These are phyloP conservation scores for Hydropotes inermis DNA, from an alignment of 2,113 vertebrate species.

Conservation along the genomic window DNA sequence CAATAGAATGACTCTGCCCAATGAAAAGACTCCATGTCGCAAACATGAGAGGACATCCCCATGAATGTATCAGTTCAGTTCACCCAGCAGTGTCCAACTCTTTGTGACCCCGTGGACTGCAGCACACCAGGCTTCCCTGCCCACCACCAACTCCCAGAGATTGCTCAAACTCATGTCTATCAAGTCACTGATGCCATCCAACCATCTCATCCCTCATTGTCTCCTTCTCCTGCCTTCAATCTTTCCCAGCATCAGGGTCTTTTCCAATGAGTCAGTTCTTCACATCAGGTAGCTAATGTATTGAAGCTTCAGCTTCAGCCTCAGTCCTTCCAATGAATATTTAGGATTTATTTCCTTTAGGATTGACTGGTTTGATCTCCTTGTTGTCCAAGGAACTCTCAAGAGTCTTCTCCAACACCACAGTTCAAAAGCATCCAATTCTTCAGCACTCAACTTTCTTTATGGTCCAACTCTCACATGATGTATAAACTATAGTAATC, in stretches of 20 bases:
- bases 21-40: not conserved
- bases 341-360: not conserved
- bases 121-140: not conserved
- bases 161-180: not conserved
- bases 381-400: not conserved
- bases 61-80: not conserved
- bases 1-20: not conserved
- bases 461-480: not conserved
- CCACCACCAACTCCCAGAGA: not conserved
- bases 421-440: not conserved
- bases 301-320: not conserved
- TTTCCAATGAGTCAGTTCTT: not conserved
- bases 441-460: not conserved
- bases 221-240: not conserved
- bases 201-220: not conserved
- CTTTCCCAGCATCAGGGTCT: not conserved
- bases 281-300: not conserved
- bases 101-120: not conserved
- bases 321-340: not conserved
- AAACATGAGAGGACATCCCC: not conserved
- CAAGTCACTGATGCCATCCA: not conserved
- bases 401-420: not conserved
- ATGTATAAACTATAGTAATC: not conserved
- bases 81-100: not conserved
- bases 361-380: not conserved